A percentile compares a stretch with the other conserved stretches of the same genome.
phyloP scores from a whole-genome alignment of 2,888 invertebrate genomes.

The Ophioninae sp. region DNA sequence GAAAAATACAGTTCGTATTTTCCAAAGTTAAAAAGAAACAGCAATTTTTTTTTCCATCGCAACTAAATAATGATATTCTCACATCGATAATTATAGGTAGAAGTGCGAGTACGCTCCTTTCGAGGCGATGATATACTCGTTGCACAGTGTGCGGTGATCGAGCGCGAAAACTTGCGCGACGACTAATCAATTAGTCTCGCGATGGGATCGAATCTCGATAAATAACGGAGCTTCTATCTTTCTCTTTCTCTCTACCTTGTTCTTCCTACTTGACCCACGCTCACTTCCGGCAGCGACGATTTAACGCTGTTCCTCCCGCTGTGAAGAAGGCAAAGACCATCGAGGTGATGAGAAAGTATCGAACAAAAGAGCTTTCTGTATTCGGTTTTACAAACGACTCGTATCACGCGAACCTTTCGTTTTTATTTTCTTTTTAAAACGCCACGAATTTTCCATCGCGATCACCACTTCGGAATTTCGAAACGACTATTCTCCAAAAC shows the following conservation, averaged over 20 bases:
- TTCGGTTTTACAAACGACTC: neutral
- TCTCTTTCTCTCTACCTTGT: constrained; percentile 11
- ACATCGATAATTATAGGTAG: constrained; percentile 8
- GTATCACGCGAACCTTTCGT: neutral
- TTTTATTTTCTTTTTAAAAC: neutral
- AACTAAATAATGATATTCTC: constrained; percentile 1
- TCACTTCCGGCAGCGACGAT: constrained; percentile 59
- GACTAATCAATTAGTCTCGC: constrained; percentile 65
- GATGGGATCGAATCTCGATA: constrained; percentile 59
- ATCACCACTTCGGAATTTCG: neutral
- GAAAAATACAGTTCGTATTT: neutral
- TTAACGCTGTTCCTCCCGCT: constrained; percentile 46
- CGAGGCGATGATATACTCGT: constrained; percentile 42
- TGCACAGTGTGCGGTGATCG: neutral
- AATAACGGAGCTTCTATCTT: constrained; percentile 53
- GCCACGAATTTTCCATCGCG: neutral
- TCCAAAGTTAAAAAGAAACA: neutral
- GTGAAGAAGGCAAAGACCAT: constrained; percentile 18
- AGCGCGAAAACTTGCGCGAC: constrained; percentile 52
- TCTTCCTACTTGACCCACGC: constrained; percentile 42
- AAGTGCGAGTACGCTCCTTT: constrained; percentile 4
- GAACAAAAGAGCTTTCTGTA: neutral
- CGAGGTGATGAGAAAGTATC: constrained; percentile 9
- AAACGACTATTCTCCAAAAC: no score
- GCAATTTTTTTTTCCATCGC: neutral